Evolutionary conservation across 2,797 vertebrate genomes (phyloP), one percentile per base, ranked within the genome.

Genomic region (Tokudaia tokunoshimensis): DNA sequence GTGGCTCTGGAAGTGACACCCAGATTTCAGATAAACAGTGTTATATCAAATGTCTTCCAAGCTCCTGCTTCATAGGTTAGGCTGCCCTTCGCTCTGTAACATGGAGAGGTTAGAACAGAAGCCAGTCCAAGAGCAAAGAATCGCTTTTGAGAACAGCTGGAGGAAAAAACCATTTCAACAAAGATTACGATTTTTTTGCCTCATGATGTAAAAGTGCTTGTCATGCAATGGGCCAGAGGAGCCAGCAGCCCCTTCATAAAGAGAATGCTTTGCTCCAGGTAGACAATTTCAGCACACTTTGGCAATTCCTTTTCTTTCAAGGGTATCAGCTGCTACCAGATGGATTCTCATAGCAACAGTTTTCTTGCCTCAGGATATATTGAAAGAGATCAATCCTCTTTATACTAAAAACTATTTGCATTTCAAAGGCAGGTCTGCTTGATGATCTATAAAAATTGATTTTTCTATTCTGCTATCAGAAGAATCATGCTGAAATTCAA

Each of bases 351-450:
- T 15, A 78, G 3, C 15, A 78, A 83, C 63, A 87, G 55, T 29
- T 95, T 92, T 91, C 57, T 89, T 92, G 75, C 70, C 86, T 95
- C 52, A 34, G 85, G 91, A 37, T 26, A 70, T 47, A 95, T 3
- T 34, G 26, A 94, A 90, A 92, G 31, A 89, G 65, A 29, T 59
- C 55, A 61, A 75, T 82, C 22, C 37, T 84, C 67, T 97, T 93
- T 59, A 84, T 52, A 88, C 3, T 65, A 65, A 94, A 91, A 76
- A 88, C n/a, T 47, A 90, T 95, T 94, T 94, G 61, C 94, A 96
- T 94, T 96, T 97, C 78, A 96, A 96, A 97, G 90, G 55, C 50
- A 74, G 44, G n/a, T 90, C 63, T 85, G 20, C 34, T 44, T 92
- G 84, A 91, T 79, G 61, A 7, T 50, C 72, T 96, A 74, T 96